Base-by-base conservation (phyloP, 2,797 vertebrate genomes). In the Thunnus albacares region DNA sequence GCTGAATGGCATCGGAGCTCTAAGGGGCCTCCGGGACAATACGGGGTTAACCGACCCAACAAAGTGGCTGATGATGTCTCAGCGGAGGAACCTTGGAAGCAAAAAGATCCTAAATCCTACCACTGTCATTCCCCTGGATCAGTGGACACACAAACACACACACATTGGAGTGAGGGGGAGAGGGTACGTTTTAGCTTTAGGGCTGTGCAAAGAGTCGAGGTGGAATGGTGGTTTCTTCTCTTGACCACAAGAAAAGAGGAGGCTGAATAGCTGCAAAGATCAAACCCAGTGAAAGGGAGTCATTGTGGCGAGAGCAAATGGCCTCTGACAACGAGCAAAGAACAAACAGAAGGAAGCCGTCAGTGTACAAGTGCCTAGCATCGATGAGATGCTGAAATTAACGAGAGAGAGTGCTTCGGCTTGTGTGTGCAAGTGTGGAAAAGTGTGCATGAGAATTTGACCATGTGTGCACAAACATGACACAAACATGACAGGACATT, bases 231-330 rank as follows among this genome's bases (percentile, higher is more conserved):
- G 71, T 51, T 72, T 87, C 76, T 76, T 87, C 83, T 84, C 77
- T 82, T 85, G 82, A 91, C 75, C 90, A 86, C 66, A 65, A 81
- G 83, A 86, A 90, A 91, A 80, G 71, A 88, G 82, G 79, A 93
- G 71, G 79, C 57, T 80, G 82, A 88, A 88, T 87, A 78, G 87
- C 87, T 87, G 88, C 64, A 85, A 79, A 93, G 90, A 94, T 94
- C 90, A 94, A 90, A 90, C 91, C 82, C 66, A 55, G 81, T 86
- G 84, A 94, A 92, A 91, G 80, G 85, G 90, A 92, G 71, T 85
- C 90, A 91, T 85, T 93, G 92, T 90, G 84, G 80, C 18, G 73
- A 86, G 85, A 90, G 90, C 89, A 92, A 93, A 93, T 88, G 81
- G 77, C 70, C 79, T 91, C 90, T 84, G 94, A 94, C 93, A 93